A percentile compares a stretch with the other conserved stretches of the same genome.
Evolutionary conservation across 2,113 vertebrate species (phyloP).

Genomic region (Microcebus ravelobensis): DNA sequence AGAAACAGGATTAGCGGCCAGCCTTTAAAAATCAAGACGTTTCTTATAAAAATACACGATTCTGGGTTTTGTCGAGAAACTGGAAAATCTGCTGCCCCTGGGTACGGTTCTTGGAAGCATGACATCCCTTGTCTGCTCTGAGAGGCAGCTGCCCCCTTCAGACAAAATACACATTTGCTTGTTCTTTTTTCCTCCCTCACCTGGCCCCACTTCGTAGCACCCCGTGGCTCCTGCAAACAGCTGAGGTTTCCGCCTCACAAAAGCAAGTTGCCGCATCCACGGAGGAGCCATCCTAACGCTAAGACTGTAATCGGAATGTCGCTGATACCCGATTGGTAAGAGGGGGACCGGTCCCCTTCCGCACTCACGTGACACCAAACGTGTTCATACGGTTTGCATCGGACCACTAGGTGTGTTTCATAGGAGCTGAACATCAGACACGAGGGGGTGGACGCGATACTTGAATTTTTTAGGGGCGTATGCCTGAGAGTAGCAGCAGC

Average conservation of each 20-base stretch:
- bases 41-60: not conserved
- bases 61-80: not conserved
- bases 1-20: not conserved
- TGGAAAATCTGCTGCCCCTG: not conserved
- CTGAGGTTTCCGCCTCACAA: not conserved
- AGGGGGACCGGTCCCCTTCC: not conserved
- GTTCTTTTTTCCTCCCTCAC: rapidly evolving
- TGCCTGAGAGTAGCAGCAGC: not conserved
- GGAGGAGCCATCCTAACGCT: rapidly evolving
- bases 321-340: not conserved
- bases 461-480: rapidly evolving
- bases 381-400: not conserved
- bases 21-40: not conserved
- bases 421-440: rapidly evolving
- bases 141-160: rapidly evolving
- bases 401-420: rapidly evolving
- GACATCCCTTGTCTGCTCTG: rapidly evolving
- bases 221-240: rapidly evolving
- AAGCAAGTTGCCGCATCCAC: rapidly evolving
- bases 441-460: not conserved
- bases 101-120: rapidly evolving
- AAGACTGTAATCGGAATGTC: rapidly evolving
- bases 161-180: rapidly evolving
- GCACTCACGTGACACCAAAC: rapidly evolving
- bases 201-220: rapidly evolving